Evolutionary conservation across 2,888 invertebrate species (phyloP).

Genomic region (Drosophila lutescens): DNA sequence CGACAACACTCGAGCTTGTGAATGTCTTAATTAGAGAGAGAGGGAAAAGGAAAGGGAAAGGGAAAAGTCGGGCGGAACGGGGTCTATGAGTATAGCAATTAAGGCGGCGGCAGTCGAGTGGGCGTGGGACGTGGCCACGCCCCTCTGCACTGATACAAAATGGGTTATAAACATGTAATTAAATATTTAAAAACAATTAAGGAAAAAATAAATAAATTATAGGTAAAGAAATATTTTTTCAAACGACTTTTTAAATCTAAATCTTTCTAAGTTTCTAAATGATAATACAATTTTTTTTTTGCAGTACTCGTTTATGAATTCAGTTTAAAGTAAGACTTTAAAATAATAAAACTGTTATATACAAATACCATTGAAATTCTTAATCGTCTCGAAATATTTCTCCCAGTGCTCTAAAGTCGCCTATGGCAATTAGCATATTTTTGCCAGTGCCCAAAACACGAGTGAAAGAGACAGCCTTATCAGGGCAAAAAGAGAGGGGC

Average conservation of each 20-base stretch:
- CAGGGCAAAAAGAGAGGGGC: not conserved
- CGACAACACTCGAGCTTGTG: conserved; percentile 76
- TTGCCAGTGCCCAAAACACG: conserved; percentile 20
- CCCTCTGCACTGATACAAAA: not conserved
- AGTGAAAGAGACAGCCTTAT: conserved; percentile 5
- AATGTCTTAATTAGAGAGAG: conserved; percentile 74
- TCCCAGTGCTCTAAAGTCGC: conserved; percentile 16
- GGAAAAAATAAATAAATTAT: not conserved
- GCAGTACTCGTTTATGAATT: too few species aligned
- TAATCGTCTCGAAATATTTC: not conserved
- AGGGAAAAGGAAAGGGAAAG: not conserved
- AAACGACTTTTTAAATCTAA: too few species aligned
- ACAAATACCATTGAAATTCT: too few species aligned
- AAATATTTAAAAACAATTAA: not conserved
- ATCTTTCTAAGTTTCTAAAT: too few species aligned
- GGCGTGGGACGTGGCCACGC: conserved; percentile 37
- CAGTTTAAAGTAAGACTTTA: too few species aligned
- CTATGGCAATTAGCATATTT: conserved; percentile 30
- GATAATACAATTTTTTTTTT: too few species aligned
- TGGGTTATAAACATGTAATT: not conserved
- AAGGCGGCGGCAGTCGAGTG: conserved; percentile 57
- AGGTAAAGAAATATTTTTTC: too few species aligned
- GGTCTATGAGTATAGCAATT: conserved; percentile 67
- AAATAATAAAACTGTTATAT: too few species aligned
- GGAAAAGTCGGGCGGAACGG: not conserved